A percentile compares a stretch with the other conserved stretches of the same genome.
These are phyloP conservation scores for Himalopsyche kuldschensis DNA, from an alignment of 2,888 invertebrate species.

Conservation along the genomic window DNA sequence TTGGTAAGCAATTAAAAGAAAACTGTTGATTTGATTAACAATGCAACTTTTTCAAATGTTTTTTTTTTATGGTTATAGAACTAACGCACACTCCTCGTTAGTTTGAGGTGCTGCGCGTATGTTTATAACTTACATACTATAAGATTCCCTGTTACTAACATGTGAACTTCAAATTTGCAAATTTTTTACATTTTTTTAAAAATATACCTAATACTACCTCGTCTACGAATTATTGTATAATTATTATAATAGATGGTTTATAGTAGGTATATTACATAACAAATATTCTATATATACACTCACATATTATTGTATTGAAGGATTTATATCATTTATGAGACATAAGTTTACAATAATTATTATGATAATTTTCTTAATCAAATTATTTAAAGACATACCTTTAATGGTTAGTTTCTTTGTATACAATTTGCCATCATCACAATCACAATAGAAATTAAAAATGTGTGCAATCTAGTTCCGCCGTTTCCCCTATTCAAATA, in stretches of 20 bases:
- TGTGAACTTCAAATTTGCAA: not conserved
- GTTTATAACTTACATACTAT: not conserved
- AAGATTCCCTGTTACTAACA: not conserved
- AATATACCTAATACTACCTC: slow-evolving; percentile 38
- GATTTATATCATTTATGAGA: slow-evolving; percentile 2
- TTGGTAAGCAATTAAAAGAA: not conserved
- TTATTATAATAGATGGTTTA: slow-evolving; percentile 38
- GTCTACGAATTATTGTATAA: slow-evolving; percentile 37
- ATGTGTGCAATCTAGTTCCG: not conserved
- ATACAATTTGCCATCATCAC: not conserved
- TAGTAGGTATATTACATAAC: slow-evolving; percentile 25
- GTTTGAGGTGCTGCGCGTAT: not conserved
- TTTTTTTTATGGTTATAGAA: not conserved
- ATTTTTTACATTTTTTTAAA: slow-evolving; percentile 2
- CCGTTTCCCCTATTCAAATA: not conserved
- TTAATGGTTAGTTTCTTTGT: not conserved
- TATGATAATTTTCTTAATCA: slow-evolving; percentile 2
- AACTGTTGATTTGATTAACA: not conserved
- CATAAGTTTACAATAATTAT: slow-evolving; percentile 5
- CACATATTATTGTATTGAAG: not conserved
- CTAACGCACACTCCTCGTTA: not conserved
- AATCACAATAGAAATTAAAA: not conserved
- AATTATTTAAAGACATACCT: not conserved
- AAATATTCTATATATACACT: slow-evolving; percentile 7
- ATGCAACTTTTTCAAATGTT: not conserved